These are phyloP conservation scores for Eilema sororculum DNA, from an alignment of 2,888 invertebrate genomes.

Conservation along the genomic window DNA sequence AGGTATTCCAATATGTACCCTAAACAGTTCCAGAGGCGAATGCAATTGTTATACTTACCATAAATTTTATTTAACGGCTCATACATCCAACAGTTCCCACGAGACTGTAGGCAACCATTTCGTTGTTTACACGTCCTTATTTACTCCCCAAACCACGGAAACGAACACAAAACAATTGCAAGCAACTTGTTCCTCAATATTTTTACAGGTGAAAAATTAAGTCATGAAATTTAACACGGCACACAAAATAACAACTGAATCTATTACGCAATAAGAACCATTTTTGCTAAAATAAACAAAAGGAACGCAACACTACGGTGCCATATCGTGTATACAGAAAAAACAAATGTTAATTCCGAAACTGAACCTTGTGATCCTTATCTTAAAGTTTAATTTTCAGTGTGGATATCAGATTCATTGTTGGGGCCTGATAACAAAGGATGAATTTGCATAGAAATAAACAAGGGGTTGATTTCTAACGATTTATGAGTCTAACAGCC, in stretches of 20 bases:
- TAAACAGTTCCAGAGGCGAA: neutral
- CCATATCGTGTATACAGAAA: conserved; percentile 36
- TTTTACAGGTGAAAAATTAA: conserved; percentile 50
- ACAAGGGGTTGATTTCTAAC: conserved; percentile 74
- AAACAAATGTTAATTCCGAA: conserved; percentile 18
- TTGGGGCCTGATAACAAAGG: conserved; percentile 72
- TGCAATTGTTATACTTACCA: neutral
- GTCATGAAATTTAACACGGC: conserved; percentile 23
- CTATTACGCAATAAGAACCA: conserved; percentile 27
- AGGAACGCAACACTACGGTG: conserved; percentile 30
- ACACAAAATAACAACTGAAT: conserved; percentile 40
- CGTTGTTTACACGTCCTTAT: conserved; percentile 10
- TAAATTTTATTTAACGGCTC: conserved; percentile 5
- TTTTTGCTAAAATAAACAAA: conserved; percentile 42
- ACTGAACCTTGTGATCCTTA: conserved; percentile 15
- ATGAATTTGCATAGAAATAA: conserved; percentile 79
- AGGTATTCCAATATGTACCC: too few species aligned
- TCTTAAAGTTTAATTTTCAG: conserved; percentile 23
- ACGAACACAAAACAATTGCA: conserved; percentile 20
- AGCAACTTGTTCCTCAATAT: conserved; percentile 39
- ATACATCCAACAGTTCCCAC: conserved; percentile 7
- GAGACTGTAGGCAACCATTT: conserved; percentile 4
- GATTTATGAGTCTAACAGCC: conserved; percentile 64
- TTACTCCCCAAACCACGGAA: conserved; percentile 10
- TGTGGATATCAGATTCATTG: conserved; percentile 53